These are phyloP conservation scores for Philaethria dido DNA, from an alignment of 2,888 invertebrate genomes.

Conservation along the genomic window DNA sequence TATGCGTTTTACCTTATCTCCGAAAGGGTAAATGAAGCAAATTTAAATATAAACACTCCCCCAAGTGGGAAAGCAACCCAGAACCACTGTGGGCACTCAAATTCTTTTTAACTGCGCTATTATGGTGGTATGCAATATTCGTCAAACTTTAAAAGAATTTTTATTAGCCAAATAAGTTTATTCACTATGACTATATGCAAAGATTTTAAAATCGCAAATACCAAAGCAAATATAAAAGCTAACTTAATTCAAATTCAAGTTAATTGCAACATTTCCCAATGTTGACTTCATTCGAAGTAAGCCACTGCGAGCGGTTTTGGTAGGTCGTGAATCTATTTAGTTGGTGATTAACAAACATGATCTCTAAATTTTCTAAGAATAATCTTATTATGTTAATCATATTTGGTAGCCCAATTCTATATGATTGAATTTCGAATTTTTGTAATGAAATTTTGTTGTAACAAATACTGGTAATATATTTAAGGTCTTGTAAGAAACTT, in stretches of 20 bases:
- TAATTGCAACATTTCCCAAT: background rate
- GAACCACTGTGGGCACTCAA: too few species aligned
- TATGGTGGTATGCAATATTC: background rate
- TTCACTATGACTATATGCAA: constrained; percentile 9
- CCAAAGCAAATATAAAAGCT: background rate
- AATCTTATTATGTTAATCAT: too few species aligned
- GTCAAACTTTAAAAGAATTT: background rate
- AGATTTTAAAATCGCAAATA: background rate
- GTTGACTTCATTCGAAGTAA: background rate
- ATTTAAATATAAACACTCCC: too few species aligned
- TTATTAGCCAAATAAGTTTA: background rate
- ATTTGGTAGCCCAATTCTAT: too few species aligned
- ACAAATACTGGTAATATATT: too few species aligned
- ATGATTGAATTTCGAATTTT: too few species aligned
- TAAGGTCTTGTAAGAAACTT: too few species aligned
- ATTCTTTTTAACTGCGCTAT: too few species aligned
- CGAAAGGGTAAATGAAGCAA: too few species aligned
- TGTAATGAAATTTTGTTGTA: too few species aligned
- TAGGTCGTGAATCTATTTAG: background rate
- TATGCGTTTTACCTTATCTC: too few species aligned
- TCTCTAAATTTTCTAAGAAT: background rate
- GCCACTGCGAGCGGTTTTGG: background rate
- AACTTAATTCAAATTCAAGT: constrained; percentile 1
- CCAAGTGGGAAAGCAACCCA: too few species aligned
- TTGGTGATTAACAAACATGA: background rate